Percentiles rank a stretch among this genome's conserved stretches.
Conservation (phyloP, 2,113 vertebrate genomes). For the Mastomys natalensis region DNA sequence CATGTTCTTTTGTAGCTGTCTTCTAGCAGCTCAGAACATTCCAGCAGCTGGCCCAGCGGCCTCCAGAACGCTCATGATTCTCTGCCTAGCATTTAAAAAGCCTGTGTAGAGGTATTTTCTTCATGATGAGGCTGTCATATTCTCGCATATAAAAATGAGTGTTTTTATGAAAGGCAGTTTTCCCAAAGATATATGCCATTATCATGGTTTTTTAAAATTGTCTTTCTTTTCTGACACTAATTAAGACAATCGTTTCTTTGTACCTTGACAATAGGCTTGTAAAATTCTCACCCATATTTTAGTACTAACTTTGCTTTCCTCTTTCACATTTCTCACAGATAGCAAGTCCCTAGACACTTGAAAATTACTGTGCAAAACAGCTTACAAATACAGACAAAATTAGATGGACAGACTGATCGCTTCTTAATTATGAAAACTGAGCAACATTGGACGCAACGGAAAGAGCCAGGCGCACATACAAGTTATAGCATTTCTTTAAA, state of each 20-base stretch:
- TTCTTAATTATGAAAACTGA: not conserved
- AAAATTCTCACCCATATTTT: not conserved
- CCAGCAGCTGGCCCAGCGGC: not conserved
- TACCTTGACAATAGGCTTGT: not conserved
- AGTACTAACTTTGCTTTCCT: not conserved
- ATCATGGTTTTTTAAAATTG: not conserved
- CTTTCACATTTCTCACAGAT: not conserved
- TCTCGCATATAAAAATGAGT: not conserved
- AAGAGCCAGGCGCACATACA: not conserved
- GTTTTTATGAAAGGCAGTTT: slow-evolving; percentile 20
- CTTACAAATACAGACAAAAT: slow-evolving; percentile 16
- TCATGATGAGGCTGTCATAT: not conserved
- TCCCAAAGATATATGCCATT: not conserved
- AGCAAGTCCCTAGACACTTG: not conserved
- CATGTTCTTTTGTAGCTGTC: not conserved
- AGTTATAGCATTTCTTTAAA: not conserved
- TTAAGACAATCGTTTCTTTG: not conserved
- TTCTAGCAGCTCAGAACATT: not conserved
- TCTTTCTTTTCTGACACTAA: not conserved
- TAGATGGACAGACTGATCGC: not conserved
- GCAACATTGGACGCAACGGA: not conserved
- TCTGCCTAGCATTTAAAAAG: not conserved
- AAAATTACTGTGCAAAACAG: not conserved
- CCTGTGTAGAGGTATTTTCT: not conserved
- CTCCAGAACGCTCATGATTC: not conserved